These are phyloP conservation scores for Porites australiensis DNA, from an alignment of 64 coral and sea anemone species.

Conservation along the genomic window DNA sequence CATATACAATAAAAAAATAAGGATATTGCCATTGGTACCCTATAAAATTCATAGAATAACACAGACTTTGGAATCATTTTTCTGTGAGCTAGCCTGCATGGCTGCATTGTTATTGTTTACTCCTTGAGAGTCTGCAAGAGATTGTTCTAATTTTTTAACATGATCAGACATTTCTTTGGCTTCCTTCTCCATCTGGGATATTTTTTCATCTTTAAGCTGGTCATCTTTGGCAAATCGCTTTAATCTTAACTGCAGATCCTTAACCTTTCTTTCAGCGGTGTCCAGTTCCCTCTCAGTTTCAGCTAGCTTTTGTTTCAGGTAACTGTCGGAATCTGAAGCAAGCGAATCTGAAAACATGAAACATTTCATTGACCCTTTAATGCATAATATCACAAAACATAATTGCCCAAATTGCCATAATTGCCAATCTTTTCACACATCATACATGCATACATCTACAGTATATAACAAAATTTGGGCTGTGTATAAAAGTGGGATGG, in stretches of 20 bases:
- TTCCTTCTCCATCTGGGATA: slow-evolving; percentile 86
- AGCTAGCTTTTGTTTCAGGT: slow-evolving; percentile 73
- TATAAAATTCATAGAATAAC: slow-evolving; percentile 1
- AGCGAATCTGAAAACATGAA: slow-evolving; percentile 18
- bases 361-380: no score
- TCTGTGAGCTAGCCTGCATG: not conserved
- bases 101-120: slow-evolving; percentile 37
- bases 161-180: slow-evolving; percentile 76
- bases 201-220: slow-evolving; percentile 91
- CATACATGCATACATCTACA: no score
- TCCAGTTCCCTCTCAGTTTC: slow-evolving; percentile 90
- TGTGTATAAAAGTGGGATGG: no score
- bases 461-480: no score
- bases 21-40: not conserved
- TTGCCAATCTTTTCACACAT: no score
- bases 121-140: slow-evolving; percentile 3
- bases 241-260: slow-evolving; percentile 89
- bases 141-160: slow-evolving; percentile 72
- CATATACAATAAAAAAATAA: not conserved
- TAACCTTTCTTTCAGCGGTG: slow-evolving; percentile 87
- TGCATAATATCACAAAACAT: no score
- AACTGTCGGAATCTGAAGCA: slow-evolving; percentile 29
- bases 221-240: slow-evolving; percentile 94
- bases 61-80: slow-evolving; percentile 49
- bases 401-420: no score